Evolutionary conservation across 2,888 invertebrate genomes (phyloP).

Genomic region (Cataglyphis cursor): DNA sequence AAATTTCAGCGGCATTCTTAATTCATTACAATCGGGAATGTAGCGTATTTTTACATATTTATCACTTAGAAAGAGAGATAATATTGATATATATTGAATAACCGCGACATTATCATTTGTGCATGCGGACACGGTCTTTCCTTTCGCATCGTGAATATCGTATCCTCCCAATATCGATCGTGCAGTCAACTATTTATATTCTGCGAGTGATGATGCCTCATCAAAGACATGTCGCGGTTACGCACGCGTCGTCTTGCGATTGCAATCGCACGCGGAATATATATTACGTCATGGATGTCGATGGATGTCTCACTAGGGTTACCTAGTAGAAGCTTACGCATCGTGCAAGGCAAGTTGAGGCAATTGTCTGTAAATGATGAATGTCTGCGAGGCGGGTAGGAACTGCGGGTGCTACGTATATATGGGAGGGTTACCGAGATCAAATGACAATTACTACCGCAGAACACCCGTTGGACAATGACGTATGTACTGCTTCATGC

Average conservation of each 20-base stretch:
- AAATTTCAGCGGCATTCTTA: constrained; percentile 23
- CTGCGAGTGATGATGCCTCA: constrained; percentile 14
- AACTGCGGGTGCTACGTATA: constrained; percentile 72
- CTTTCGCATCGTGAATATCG: constrained; percentile 15
- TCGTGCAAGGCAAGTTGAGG: constrained; percentile 80
- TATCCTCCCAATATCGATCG: constrained; percentile 37
- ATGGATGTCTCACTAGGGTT: constrained; percentile 74
- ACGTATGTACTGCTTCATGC: constrained; percentile 79
- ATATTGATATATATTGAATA: constrained; percentile 28
- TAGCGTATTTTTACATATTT: constrained; percentile 7
- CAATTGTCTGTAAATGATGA: constrained; percentile 85
- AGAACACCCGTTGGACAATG: constrained; percentile 82
- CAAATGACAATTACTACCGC: constrained; percentile 84
- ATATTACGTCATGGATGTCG: constrained; percentile 70
- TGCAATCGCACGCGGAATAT: constrained; percentile 69
- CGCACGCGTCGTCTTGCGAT: constrained; percentile 57
- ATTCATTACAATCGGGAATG: not conserved
- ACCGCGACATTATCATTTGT: constrained; percentile 23
- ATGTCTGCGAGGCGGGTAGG: constrained; percentile 76
- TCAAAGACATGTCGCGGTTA: constrained; percentile 33
- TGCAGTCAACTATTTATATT: constrained; percentile 23
- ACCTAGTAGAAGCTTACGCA: constrained; percentile 62
- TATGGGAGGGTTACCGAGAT: constrained; percentile 79
- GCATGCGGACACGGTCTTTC: not conserved
- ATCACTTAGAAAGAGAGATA: constrained; percentile 17